Evolutionary conservation across 2,888 invertebrate species (phyloP).

Genomic region (Amphipoea oculea): DNA sequence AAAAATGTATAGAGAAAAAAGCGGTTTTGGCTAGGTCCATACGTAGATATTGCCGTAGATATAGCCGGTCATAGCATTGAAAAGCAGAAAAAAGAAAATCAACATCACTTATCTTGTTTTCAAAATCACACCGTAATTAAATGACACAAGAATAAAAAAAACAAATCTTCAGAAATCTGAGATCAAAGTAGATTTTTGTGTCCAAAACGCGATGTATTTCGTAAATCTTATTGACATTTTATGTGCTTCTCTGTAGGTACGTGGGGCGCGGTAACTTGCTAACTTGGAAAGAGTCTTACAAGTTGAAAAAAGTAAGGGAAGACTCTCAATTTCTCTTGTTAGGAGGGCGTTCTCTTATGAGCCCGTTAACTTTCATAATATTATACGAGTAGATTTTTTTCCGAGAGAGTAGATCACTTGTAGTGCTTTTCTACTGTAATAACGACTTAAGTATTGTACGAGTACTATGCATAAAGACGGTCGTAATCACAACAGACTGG

Average conservation of each 20-base stretch:
- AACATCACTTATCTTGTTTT: not conserved
- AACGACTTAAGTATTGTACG: not conserved
- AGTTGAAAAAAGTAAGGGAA: constrained; percentile 38
- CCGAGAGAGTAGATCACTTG: not conserved
- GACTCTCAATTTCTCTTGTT: constrained; percentile 41
- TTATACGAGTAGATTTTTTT: not conserved
- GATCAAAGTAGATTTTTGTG: constrained; percentile 19
- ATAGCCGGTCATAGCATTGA: not conserved
- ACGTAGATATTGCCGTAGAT: not conserved
- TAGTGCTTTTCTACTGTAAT: constrained; percentile 6
- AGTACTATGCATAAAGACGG: not conserved
- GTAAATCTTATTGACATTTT: constrained; percentile 44
- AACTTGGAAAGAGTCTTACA: constrained; percentile 45
- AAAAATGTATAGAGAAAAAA: not conserved
- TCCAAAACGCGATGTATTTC: constrained; percentile 17
- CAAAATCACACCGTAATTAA: constrained; percentile 5
- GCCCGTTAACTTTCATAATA: constrained; percentile 34
- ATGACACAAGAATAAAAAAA: constrained; percentile 11
- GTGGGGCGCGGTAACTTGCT: constrained; percentile 32
- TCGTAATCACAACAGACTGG: not conserved
- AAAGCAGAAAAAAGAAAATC: not conserved
- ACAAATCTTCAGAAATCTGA: constrained; percentile 4
- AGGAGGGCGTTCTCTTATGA: constrained; percentile 18
- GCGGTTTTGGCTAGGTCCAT: not conserved
- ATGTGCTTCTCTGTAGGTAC: constrained; percentile 24